phyloP scores from a whole-genome alignment of 1,140 invertebrate species.

The Penaeus chinensis region DNA sequence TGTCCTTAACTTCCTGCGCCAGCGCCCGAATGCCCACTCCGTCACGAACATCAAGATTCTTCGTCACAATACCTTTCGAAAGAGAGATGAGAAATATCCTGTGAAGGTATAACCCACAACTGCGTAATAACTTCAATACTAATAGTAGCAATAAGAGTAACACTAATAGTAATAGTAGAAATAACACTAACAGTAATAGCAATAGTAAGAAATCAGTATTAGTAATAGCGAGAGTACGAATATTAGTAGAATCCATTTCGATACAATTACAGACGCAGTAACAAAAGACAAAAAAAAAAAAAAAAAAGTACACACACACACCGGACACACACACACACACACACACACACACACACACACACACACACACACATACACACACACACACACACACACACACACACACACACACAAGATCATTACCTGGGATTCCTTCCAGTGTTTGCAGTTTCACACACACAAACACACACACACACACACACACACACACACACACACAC shows the following conservation, averaged over 20 bases:
- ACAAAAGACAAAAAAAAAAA: no score
- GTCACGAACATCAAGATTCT: constrained; percentile 67
- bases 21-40: constrained; percentile 67
- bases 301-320: no score
- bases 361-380: not conserved
- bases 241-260: no score
- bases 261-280: no score
- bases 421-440: constrained; percentile 65
- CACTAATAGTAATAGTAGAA: not conserved
- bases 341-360: not conserved
- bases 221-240: no score
- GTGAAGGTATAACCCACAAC: not conserved
- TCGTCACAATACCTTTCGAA: constrained; percentile 53
- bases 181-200: no score
- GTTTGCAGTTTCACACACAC: constrained; percentile 69
- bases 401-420: not conserved
- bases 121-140: not conserved
- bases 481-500: not conserved
- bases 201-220: no score
- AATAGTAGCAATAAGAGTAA: not conserved
- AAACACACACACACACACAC: not conserved
- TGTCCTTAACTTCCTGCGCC: constrained; percentile 65
- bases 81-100: not conserved
- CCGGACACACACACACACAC: not conserved
- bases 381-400: not conserved